These are phyloP conservation scores for Clarias macrocephalus DNA, from an alignment of 2,113 vertebrate genomes.

Conservation along the genomic window DNA sequence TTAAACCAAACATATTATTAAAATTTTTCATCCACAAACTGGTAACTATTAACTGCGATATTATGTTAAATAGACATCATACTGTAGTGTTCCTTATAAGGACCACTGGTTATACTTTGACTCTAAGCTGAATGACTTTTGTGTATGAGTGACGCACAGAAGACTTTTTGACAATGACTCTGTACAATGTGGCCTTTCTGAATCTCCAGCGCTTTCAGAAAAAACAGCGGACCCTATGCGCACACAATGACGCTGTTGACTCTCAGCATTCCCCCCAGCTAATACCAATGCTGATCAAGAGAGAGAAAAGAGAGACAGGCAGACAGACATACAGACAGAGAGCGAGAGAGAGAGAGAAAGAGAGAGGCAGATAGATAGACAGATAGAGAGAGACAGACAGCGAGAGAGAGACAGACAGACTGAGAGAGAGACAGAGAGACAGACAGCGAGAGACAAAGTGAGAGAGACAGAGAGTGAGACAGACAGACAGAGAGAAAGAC, in stretches of 20 bases:
- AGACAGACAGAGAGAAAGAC: too few species aligned
- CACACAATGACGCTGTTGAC: slow-evolving; percentile 45
- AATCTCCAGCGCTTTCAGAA: slow-evolving; percentile 35
- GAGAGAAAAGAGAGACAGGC: neutral
- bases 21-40: neutral
- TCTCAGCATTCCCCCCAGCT: neutral
- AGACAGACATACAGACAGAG: neutral
- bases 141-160: slow-evolving; percentile 18
- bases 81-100: neutral
- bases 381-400: neutral
- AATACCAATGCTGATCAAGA: neutral
- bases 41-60: neutral
- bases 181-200: slow-evolving; percentile 43
- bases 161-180: slow-evolving; percentile 11
- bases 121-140: slow-evolving; percentile 13
- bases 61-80: slow-evolving; percentile 5
- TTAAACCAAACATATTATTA: neutral
- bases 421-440: neutral
- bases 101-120: slow-evolving; percentile 1
- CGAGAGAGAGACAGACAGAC: too few species aligned
- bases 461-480: neutral
- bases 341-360: neutral
- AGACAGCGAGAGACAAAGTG: neutral
- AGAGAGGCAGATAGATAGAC: neutral
- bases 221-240: neutral